Evolutionary conservation across 2,797 vertebrate species (phyloP), one percentile per base, ranked within the genome.

Genomic region (Ataeniobius toweri): DNA sequence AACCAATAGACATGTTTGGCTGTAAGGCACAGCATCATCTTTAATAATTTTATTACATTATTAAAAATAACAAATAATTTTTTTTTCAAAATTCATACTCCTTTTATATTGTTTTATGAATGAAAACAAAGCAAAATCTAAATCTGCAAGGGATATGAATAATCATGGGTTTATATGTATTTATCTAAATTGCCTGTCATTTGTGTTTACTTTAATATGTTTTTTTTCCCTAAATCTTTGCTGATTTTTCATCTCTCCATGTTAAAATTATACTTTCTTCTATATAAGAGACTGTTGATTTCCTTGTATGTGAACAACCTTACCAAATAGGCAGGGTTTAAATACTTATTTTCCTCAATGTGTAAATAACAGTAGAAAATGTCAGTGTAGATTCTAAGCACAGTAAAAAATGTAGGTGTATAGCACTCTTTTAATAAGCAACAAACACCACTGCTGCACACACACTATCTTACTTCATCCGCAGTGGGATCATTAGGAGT

Each of bases 401-500:
- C 5, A 31, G 28, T 36, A 58, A 73, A 13, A 46, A 48, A 20
- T 6, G 9, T 5, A 61, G 9, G n/a, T 61, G 73, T 22, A 28
- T 26, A 14, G 9, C n/a, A 18, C 41, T 74, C 39, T 48, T 26
- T 51, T 13, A 13, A 24, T 48, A 61, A 50, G 39, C 53, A 61
- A 31, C 55, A 67, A 14, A 73, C 55, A 73, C 46, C 36, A 22
- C 26, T 58, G 28, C 28, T 71, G 5, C 31, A 72, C 44, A 14
- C 20, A 75, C 31, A 41, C 67, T 28, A 65, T 51, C 71, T 71
- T 73, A 48, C 67, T 78, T 63, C 56, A 78, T 28, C 78, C 65
- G 16, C 83, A 74, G 70, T 61, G 81, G 75, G 75, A 83, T 78
- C 77, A 85, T 83, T 81, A 85, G 74, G 71, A 63, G 36, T 67